Evolutionary conservation across 2,888 invertebrate genomes (phyloP).

Genomic region (Drosophila robusta): DNA sequence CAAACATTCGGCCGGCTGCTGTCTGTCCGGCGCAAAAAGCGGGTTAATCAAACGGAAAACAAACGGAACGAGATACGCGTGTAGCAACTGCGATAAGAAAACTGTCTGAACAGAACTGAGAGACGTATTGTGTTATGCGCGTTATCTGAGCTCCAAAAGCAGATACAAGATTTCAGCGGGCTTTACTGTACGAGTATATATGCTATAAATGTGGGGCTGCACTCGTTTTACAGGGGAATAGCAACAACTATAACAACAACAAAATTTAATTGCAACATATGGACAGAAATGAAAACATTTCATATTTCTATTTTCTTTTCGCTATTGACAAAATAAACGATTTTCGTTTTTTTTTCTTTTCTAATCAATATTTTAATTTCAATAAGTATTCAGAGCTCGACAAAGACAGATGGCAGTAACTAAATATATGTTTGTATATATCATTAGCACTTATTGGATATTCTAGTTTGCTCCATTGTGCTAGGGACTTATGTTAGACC

Average conservation of each 20-base stretch:
- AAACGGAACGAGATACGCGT: conserved; percentile 13
- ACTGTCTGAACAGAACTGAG: background rate
- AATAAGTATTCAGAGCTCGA: background rate
- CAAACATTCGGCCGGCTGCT: background rate
- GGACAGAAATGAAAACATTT: background rate
- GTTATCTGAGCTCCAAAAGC: conserved; percentile 9
- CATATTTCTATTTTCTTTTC: background rate
- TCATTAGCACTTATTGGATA: conserved; percentile 25
- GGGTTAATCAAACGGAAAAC: conserved; percentile 29
- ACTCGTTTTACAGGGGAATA: background rate
- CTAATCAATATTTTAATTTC: background rate
- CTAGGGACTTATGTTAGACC: conserved; percentile 4
- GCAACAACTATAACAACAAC: background rate
- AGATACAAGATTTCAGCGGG: background rate
- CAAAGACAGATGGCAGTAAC: background rate
- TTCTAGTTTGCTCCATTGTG: conserved; percentile 15
- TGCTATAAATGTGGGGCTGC: background rate
- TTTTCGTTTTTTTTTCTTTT: background rate
- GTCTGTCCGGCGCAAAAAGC: conserved; percentile 5
- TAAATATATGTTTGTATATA: conserved; percentile 5
- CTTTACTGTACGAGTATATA: background rate
- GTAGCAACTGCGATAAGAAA: conserved; percentile 28
- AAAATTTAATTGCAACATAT: background rate
- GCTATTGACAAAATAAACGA: background rate
- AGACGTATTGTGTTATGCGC: background rate